A percentile compares a stretch with the other conserved stretches of the same genome.
Conservation (phyloP, 1,140 invertebrate species). For the Coelopa frigida region DNA sequence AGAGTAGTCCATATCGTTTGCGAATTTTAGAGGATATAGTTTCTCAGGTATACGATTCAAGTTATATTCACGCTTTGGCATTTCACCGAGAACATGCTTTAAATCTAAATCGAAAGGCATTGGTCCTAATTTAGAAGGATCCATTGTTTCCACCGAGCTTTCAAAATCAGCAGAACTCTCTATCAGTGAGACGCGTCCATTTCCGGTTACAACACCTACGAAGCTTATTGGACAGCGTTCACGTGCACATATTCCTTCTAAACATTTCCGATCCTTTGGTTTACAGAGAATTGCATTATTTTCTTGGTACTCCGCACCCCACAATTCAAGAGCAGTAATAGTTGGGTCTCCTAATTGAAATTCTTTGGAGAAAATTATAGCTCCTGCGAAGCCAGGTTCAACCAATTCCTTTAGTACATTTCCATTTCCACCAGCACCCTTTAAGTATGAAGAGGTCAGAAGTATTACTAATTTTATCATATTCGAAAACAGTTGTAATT, state of each 20-base stretch:
- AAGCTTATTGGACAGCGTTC: constrained; percentile 91
- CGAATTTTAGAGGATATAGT: constrained; percentile 14
- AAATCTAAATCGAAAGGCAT: constrained; percentile 77
- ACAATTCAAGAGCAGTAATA: constrained; percentile 85
- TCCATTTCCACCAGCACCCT: constrained; percentile 96
- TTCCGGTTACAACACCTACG: constrained; percentile 85
- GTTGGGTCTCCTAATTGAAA: constrained; percentile 93
- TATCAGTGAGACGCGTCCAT: constrained; percentile 71
- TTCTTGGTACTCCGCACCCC: constrained; percentile 98
- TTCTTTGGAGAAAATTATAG: constrained; percentile 77
- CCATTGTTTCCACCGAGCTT: constrained; percentile 32
- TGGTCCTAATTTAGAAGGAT: constrained; percentile 25
- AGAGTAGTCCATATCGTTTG: constrained; percentile 44
- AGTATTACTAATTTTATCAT: not conserved
- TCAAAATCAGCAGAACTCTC: constrained; percentile 53
- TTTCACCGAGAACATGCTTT: constrained; percentile 74
- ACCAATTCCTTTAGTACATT: constrained; percentile 96
- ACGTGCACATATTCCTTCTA: constrained; percentile 68
- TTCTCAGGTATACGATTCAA: constrained; percentile 42
- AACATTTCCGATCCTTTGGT: constrained; percentile 53
- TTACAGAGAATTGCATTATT: constrained; percentile 82
- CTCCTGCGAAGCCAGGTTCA: constrained; percentile 74
- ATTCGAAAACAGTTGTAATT: not conserved
- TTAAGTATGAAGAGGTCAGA: constrained; percentile 16
- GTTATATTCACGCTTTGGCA: constrained; percentile 52